These are phyloP conservation scores for Recurvirostra avosetta DNA, from an alignment of 2,113 vertebrate genomes.

Conservation along the genomic window DNA sequence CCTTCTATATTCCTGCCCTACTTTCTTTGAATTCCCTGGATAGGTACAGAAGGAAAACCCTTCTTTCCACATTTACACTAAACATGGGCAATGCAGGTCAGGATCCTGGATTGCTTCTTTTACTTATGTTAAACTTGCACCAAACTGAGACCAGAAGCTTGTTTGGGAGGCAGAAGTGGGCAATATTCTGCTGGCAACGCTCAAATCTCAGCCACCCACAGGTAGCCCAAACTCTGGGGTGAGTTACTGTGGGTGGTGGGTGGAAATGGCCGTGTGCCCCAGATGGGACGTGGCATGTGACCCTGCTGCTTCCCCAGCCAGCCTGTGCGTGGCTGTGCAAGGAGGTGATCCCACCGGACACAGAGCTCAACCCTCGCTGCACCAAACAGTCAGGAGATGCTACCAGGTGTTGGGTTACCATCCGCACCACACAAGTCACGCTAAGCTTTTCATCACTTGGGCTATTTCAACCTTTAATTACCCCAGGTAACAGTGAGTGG, in stretches of 20 bases:
- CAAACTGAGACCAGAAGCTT: not conserved
- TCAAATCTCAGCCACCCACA: not conserved
- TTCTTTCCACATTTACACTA: not conserved
- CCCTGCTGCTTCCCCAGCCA: not conserved
- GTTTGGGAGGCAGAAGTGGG: not conserved
- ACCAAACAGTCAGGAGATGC: not conserved
- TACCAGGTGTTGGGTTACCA: not conserved
- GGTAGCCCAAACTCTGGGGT: not conserved
- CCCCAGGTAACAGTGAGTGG: not conserved
- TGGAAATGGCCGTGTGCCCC: not conserved
- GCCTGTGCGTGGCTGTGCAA: accelerated
- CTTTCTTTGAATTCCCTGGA: not conserved
- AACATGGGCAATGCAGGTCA: not conserved
- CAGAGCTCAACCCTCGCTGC: accelerated
- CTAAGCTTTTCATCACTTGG: not conserved
- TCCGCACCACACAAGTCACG: not conserved
- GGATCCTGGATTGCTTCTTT: not conserved
- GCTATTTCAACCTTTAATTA: not conserved
- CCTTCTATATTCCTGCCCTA: not conserved
- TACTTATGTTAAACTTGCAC: not conserved
- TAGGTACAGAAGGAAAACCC: not conserved
- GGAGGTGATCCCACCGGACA: not conserved
- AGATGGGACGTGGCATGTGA: accelerated
- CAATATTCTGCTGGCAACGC: not conserved
- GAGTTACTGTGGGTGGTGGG: too few species aligned